phyloP scores from a whole-genome alignment of 2,888 invertebrate species.

The Mechanitis messenoides region DNA sequence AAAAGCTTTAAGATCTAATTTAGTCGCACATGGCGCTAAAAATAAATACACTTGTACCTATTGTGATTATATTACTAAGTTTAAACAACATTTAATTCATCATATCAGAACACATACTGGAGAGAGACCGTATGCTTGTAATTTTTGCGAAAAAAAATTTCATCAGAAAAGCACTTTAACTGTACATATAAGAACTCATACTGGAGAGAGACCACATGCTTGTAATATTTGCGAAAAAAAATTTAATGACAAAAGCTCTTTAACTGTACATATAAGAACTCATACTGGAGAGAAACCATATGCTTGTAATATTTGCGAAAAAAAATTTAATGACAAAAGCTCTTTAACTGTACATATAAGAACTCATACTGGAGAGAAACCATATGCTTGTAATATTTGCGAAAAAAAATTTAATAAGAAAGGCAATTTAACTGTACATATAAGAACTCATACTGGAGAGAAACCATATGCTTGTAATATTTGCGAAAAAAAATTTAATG shows the following conservation, averaged over 20 bases:
- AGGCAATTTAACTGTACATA: constrained; percentile 15
- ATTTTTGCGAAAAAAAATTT: constrained; percentile 21
- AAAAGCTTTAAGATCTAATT: constrained; percentile 7
- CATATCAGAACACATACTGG: constrained; percentile 23
- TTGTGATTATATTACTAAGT: not conserved
- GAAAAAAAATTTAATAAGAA: constrained; percentile 1
- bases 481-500: constrained; percentile 14
- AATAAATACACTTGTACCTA: not conserved
- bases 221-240: constrained; percentile 14
- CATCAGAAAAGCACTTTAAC: constrained; percentile 5
- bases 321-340: constrained; percentile 9
- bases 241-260: not conserved
- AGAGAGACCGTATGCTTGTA: constrained; percentile 25
- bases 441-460: constrained; percentile 23
- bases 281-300: constrained; percentile 24
- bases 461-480: constrained; percentile 24
- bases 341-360: constrained; percentile 9
- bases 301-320: constrained; percentile 25
- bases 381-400: constrained; percentile 9
- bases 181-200: constrained; percentile 7
- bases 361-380: constrained; percentile 12
- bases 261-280: constrained; percentile 7
- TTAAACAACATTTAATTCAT: constrained; percentile 1
- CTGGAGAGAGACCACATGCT: constrained; percentile 7
- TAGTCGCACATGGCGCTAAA: constrained; percentile 6